Base-by-base conservation (phyloP, 2,113 vertebrate genomes). In the Taxidea taxus region DNA sequence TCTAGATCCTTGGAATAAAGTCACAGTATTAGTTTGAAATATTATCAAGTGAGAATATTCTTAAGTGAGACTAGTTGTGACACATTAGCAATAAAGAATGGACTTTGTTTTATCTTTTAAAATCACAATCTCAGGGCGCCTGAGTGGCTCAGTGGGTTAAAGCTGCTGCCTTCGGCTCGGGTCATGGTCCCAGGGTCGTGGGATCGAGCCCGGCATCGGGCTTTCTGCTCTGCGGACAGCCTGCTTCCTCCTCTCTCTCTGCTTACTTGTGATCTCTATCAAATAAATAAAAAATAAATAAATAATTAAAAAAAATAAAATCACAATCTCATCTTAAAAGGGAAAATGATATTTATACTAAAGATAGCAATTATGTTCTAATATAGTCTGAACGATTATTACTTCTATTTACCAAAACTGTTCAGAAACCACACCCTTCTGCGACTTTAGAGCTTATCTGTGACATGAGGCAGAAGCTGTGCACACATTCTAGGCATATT, bases 301-400 rank as follows among this genome's bases (percentile, higher is more conserved):
- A n/a, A n/a, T n/a, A n/a, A n/a, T n/a, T n/a, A n/a, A n/a, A n/a
- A n/a, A n/a, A n/a, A n/a, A n/a, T n/a, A n/a, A n/a, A n/a, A n/a
- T n/a, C n/a, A n/a, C n/a, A 88, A 62, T 66, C 37, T 93, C 60
- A 54, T 74, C 44, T 86, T 74, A 91, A 83, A 93, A 80, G 18
- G 25, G 18, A 75, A 90, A 97, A 80, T 60, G 11, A 60, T 39
- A 44, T 86, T 91, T 74, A 60, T 84, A 49, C 51, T 75, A 83
- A 93, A 91, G 93, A 34, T 89, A 70, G 54, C 11, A 68, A 66
- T 92, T 90, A 66, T 83, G 25, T 85, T 93, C 47, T 85, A 64
- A 83, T n/a, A 49, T 68, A 49, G 42, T 56, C 80, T 92, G 54
- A 77, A 29, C 11, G 80, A 60, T 11, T 87, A 74, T 27, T 62